These are phyloP conservation scores for Sebastes itinus DNA, from an alignment of 2,797 vertebrate genomes.

Conservation along the genomic window DNA sequence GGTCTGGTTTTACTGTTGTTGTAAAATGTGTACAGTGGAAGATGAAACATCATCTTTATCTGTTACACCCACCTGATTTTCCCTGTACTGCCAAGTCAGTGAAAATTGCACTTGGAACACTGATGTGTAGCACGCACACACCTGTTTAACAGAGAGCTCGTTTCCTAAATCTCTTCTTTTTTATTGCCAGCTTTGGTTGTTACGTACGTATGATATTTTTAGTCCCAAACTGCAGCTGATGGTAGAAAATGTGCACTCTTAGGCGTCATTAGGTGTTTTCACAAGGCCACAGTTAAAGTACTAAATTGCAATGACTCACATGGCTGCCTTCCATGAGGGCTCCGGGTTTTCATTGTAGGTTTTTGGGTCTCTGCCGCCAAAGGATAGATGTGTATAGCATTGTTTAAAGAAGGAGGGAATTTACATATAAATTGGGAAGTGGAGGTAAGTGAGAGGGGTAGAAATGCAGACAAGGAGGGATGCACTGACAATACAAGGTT, in stretches of 20 bases:
- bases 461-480: constrained; percentile 44
- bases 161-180: constrained; percentile 28
- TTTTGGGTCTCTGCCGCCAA: constrained; percentile 69
- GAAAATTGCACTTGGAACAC: neutral
- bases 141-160: constrained; percentile 2
- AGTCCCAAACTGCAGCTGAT: constrained; percentile 24
- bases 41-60: constrained; percentile 18
- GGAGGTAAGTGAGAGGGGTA: constrained; percentile 68
- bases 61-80: constrained; percentile 2
- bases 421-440: constrained; percentile 86
- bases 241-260: constrained; percentile 39
- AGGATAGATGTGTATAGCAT: constrained; percentile 74
- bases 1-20: neutral
- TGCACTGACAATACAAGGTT: constrained; percentile 67
- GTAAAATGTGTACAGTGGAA: neutral
- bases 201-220: constrained; percentile 34
- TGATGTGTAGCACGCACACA: neutral
- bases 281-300: constrained; percentile 63
- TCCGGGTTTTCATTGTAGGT: constrained; percentile 70
- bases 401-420: constrained; percentile 79
- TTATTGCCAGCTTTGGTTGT: constrained; percentile 12
- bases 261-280: constrained; percentile 57
- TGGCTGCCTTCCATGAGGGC: constrained; percentile 56
- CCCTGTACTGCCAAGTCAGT: constrained; percentile 3
- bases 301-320: constrained; percentile 71